Evolutionary conservation across 2,113 vertebrate species (phyloP), one percentile per base, ranked within the genome.

Genomic region (Catagonus wagneri): DNA sequence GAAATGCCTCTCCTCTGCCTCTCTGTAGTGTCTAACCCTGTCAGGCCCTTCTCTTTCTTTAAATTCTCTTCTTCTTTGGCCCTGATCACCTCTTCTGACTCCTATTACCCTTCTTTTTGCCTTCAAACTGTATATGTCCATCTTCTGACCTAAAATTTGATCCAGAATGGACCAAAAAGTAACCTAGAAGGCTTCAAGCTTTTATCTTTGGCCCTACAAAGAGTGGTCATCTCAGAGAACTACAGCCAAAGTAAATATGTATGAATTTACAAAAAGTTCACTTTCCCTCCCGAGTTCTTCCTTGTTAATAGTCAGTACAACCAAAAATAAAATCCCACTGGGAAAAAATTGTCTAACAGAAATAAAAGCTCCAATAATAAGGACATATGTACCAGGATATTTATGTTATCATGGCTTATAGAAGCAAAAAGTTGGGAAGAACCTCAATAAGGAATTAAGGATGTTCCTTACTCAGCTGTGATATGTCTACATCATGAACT

Each of bases 251-350:
- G 19, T 86, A 94, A 91, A 83, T 54, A 89, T 61, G 23, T 23
- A 71, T 63, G 2, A 61, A 76, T 86, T 95, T 89, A 66, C 7
- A 9, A 74, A 85, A 90, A 54, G 39, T 1, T 20, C 10, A 3
- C 32, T 7, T 76, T 79, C 83, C 72, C 78, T 19, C 74, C 22
- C 27, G 86, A 85, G n/a, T 54, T 54, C 39, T 83, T 95, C 90
- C 60, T 87, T 97, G 69, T 69, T 88, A 94, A 63, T 68, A 91
- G 56, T n/a, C 23, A 97, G 93, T 39, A 92, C 8, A 92, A 78
- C 27, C 72, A 93, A 36, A 27, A 66, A 4, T 66, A 72, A 96
- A 89, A 89, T 60, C 20, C 19, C 8, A 89, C 72, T 63, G 94
- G 75, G 27, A 13, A 71, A 78, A 90, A 84, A 76, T 66, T 85